Base-by-base conservation (phyloP, 2,888 invertebrate species). In the Brenthis ino region DNA sequence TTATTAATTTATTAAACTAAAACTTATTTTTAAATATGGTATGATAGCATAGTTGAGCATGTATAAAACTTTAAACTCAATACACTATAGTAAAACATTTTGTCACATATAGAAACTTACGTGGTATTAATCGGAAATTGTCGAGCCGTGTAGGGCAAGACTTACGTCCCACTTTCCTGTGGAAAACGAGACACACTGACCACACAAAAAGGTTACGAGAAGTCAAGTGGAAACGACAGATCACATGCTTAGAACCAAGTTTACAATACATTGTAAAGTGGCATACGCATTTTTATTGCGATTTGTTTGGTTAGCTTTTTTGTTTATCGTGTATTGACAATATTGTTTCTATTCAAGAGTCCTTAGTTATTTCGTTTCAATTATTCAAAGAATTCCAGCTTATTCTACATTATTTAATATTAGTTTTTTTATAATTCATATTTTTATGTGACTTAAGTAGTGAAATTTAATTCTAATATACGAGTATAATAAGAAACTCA, bases 111-210 rank as follows among this genome's bases (percentile, higher is more conserved):
- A 73, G 74, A 70, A 74, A 70, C 71, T 73, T 71, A 69, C 71
- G 24, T 74, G 77, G 75, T 72, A 72, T 76, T 67, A 77, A 80
- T 86, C 85, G 85, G 85, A 87, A 88, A 84, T 81, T 76, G 76
- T 77, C 78, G 70, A 74, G 70, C 85, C 88, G 72, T 88, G 75
- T 87, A 88, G 77, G 87, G 88, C 61, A 63, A 56, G 78, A 77
- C 79, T 79, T 81, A 80, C 84, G 84, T 85, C 89, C 88, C 80
- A 89, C 87, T 90, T 89, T 89, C 88, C 79, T 80, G 80, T 80
- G 73, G 81, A 78, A 80, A 82, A 77, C 69, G 48, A 73, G 72
- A 70, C 69, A 69, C 67, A 70, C 74, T 77, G 74, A 74, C 72
- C 71, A 73, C 71, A 76, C 77, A 78, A 77, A 78, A 75, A 75